Base-by-base conservation (phyloP, 2,888 invertebrate genomes). In the Stegana nigrithorax region DNA sequence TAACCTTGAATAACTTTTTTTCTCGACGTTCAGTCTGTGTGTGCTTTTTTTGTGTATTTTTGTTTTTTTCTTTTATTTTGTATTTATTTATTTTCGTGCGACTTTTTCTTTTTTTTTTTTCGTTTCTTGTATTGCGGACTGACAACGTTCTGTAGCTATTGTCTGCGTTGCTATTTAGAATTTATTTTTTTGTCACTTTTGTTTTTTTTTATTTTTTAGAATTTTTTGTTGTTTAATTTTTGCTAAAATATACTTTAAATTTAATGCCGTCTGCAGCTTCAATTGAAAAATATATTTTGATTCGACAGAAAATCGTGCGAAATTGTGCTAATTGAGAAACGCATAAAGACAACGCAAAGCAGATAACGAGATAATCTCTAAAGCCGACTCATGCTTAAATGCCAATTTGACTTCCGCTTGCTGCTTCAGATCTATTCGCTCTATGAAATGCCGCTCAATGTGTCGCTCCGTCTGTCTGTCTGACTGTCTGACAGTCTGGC, bases 1-100 rank as follows among this genome's bases (percentile, higher is more conserved):
- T 75, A 81, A 81, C 81, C 82, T 78, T 73, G 76, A 74, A 69
- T 77, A 71, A 25, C n/a, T n/a, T n/a, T n/a, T n/a, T n/a, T n/a
- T n/a, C n/a, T n/a, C n/a, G n/a, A n/a, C n/a, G n/a, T n/a, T n/a
- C n/a, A n/a, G n/a, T n/a, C n/a, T 29, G 10, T 29, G 10, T 29
- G 10, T 29, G 6, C 10, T 29, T 6, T 39, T 8, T 39, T 39
- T 39, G 39, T 39, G 4, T 6, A 2, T 36, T 39, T 53, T 19
- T 53, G 32, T 1, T 4, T 50, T 25, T 23, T 2, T 23, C 5
- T 50, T 25, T 23, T n/a, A 26, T 19, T 53, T 53, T 53, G 19
- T 26, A 21, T 53, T 53, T n/a, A 32, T 32, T 32, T 32, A 53
- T 53, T 32, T 51, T 51, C 17, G 26, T 53, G 26, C 6, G 32